Conservation (phyloP, 23 tunicate genomes). For the Halocynthia roretzi region DNA sequence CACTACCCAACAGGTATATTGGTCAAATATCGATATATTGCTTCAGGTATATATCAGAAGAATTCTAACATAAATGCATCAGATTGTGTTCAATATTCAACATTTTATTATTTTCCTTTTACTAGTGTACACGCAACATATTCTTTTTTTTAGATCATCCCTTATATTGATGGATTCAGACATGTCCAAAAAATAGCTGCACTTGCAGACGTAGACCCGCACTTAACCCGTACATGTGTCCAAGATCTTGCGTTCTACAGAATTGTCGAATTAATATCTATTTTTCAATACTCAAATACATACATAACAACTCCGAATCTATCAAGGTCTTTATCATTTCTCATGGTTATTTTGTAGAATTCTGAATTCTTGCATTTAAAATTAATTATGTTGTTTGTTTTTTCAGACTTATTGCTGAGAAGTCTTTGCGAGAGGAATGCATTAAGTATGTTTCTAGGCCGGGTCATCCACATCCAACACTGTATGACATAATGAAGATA, state of each 20-base stretch:
- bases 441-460: conserved; percentile 55
- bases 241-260: conserved; percentile 72
- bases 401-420: conserved; percentile 52
- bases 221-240: conserved; percentile 63
- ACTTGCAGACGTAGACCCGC: conserved; percentile 77
- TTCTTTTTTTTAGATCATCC: conserved; percentile 46
- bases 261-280: conserved; percentile 56
- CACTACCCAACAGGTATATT: conserved; percentile 62
- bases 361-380: neutral
- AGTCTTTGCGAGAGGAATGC: conserved; percentile 45
- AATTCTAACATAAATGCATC: neutral
- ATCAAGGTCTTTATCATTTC: conserved; percentile 25
- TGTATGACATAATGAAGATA: conserved; percentile 66
- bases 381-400: neutral
- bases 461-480: conserved; percentile 47
- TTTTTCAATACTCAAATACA: conserved; percentile 79
- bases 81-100: neutral
- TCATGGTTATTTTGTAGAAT: neutral
- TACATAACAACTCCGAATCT: conserved; percentile 68
- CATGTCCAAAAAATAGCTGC: conserved; percentile 86
- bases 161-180: conserved; percentile 82
- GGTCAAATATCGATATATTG: neutral
- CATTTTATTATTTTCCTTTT: neutral
- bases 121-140: neutral
- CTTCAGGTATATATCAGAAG: neutral